Conservation (phyloP, 2,797 vertebrate genomes). For the Sebastes hubbsi region DNA sequence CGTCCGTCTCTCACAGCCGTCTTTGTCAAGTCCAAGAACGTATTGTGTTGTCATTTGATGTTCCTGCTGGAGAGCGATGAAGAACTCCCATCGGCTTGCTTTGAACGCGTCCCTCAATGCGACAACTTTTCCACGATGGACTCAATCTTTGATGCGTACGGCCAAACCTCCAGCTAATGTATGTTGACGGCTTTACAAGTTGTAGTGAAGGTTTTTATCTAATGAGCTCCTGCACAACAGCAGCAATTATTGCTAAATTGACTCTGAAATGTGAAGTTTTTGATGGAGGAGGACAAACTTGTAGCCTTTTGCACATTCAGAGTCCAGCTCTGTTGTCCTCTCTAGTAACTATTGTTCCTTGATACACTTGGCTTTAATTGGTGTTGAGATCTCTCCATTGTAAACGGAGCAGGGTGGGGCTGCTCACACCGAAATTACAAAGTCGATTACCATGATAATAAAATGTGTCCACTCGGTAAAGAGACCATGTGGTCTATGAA, state of each 20-base stretch:
- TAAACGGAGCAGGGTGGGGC: slow-evolving; percentile 59
- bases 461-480: slow-evolving; percentile 84
- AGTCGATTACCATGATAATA: slow-evolving; percentile 91
- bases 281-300: slow-evolving; percentile 2
- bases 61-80: slow-evolving; percentile 86
- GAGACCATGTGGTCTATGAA: slow-evolving; percentile 90
- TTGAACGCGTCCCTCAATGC: slow-evolving; percentile 47
- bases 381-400: slow-evolving; percentile 53
- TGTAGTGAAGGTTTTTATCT: background rate
- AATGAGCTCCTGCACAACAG: background rate
- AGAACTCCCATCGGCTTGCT: slow-evolving; percentile 57
- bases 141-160: slow-evolving; percentile 50
- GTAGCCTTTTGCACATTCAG: background rate
- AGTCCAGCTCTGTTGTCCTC: slow-evolving; percentile 1
- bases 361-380: slow-evolving; percentile 49
- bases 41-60: slow-evolving; percentile 81
- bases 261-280: background rate
- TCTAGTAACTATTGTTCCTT: slow-evolving; percentile 38
- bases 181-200: slow-evolving; percentile 37
- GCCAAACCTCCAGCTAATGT: slow-evolving; percentile 64
- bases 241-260: background rate
- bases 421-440: slow-evolving; percentile 76
- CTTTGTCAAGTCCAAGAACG: slow-evolving; percentile 53
- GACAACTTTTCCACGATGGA: slow-evolving; percentile 44
- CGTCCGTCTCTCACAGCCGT: slow-evolving; percentile 79